A percentile compares a stretch with the other conserved stretches of the same genome.
Conservation (phyloP, 2,888 invertebrate species). For the Drosophila prolongata region DNA sequence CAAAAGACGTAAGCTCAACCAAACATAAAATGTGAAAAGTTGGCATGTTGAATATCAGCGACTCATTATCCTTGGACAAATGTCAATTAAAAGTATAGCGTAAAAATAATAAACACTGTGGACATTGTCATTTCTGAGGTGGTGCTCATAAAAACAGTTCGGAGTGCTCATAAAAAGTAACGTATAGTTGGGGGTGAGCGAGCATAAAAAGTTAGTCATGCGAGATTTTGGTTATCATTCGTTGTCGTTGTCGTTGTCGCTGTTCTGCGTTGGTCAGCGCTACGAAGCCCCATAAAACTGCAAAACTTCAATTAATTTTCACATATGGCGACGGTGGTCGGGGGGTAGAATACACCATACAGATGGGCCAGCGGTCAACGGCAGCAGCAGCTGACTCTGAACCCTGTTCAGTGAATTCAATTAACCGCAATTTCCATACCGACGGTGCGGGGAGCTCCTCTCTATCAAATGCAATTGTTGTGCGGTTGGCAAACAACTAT, state of each 20-base stretch:
- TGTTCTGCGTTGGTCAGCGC: slow-evolving; percentile 43
- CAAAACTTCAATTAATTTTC: slow-evolving; percentile 75
- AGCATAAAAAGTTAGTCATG: slow-evolving; percentile 72
- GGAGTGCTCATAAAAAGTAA: slow-evolving; percentile 50
- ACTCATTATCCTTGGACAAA: slow-evolving; percentile 67
- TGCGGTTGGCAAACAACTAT: slow-evolving; percentile 47
- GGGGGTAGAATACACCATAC: slow-evolving; percentile 14
- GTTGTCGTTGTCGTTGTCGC: slow-evolving; percentile 30
- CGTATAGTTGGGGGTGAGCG: slow-evolving; percentile 8
- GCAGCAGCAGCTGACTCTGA: slow-evolving; percentile 43
- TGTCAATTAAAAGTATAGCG: slow-evolving; percentile 73
- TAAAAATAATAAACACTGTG: slow-evolving; percentile 47
- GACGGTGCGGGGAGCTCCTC: slow-evolving; percentile 19
- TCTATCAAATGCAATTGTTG: slow-evolving; percentile 68
- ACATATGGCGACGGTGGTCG: slow-evolving; percentile 34
- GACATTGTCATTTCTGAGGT: slow-evolving; percentile 14
- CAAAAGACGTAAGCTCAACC: slow-evolving; percentile 1
- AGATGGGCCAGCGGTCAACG: slow-evolving; percentile 17
- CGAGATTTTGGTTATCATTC: slow-evolving; percentile 52
- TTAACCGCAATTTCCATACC: slow-evolving; percentile 77
- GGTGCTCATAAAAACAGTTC: slow-evolving; percentile 43
- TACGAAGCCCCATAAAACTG: slow-evolving; percentile 64
- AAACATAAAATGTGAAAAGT: slow-evolving; percentile 53
- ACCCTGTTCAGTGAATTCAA: slow-evolving; percentile 77
- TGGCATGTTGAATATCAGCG: slow-evolving; percentile 65